These are phyloP conservation scores for Tetramorium parvispinum DNA, from an alignment of 1,140 invertebrate species.

Conservation along the genomic window DNA sequence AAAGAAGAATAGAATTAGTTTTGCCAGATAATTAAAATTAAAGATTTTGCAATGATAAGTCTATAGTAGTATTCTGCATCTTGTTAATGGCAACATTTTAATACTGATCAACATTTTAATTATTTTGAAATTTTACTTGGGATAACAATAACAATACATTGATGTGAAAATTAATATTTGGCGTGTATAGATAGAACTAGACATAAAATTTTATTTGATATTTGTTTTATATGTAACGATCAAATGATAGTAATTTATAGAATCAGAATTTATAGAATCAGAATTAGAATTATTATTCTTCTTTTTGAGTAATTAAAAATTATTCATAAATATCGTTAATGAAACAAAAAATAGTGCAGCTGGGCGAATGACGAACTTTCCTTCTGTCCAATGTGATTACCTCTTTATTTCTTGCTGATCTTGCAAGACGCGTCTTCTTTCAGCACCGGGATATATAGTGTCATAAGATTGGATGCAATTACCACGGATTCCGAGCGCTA, in stretches of 20 bases:
- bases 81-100: neutral
- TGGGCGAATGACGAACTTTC: neutral
- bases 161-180: neutral
- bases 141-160: neutral
- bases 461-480: slow-evolving; percentile 44
- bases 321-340: neutral
- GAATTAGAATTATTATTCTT: neutral
- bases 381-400: neutral
- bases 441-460: neutral
- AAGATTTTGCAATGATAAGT: neutral
- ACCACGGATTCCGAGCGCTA: slow-evolving; percentile 38
- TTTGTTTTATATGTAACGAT: neutral
- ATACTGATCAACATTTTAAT: neutral
- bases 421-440: neutral
- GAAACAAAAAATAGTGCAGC: neutral
- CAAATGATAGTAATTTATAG: neutral
- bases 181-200: too few species aligned
- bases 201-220: neutral
- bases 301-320: neutral
- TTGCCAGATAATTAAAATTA: neutral
- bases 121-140: slow-evolving; percentile 16
- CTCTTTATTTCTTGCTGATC: slow-evolving; percentile 3
- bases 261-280: too few species aligned
- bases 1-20: neutral
- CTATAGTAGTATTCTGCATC: neutral